A percentile compares a stretch with the other conserved stretches of the same genome.
Conservation (phyloP, 2,888 invertebrate species). For the Hofmannophila pseudospretella region DNA sequence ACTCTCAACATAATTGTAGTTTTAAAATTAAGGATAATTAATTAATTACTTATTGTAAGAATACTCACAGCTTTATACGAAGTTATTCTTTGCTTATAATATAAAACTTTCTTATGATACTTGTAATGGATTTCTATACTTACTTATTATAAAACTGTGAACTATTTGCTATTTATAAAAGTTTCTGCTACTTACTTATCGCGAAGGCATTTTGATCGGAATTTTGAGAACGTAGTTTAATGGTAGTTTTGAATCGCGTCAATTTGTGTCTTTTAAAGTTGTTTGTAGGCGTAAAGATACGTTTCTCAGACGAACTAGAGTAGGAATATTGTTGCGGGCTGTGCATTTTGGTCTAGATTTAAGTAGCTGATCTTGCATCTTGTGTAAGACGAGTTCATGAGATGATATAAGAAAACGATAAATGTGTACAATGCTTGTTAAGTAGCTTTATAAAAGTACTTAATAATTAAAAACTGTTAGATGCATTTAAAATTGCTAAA, state of each 20-base stretch:
- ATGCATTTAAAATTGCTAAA: not conserved
- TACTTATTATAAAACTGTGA: conserved; percentile 23
- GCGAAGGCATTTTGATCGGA: conserved; percentile 19
- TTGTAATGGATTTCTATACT: conserved; percentile 33
- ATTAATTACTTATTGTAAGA: conserved; percentile 31
- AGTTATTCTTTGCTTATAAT: conserved; percentile 46
- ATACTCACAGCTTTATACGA: conserved; percentile 42
- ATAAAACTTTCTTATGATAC: conserved; percentile 50
- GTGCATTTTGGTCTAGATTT: conserved; percentile 61
- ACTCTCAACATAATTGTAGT: conserved; percentile 48
- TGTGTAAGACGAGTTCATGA: conserved; percentile 11
- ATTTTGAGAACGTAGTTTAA: conserved; percentile 10
- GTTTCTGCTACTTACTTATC: conserved; percentile 31
- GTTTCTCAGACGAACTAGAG: conserved; percentile 50
- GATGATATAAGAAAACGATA: not conserved
- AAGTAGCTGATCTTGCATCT: conserved; percentile 46
- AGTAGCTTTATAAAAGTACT: too few species aligned
- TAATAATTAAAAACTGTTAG: not conserved
- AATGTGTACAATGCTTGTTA: not conserved
- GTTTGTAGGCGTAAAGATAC: conserved; percentile 43
- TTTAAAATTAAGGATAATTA: conserved; percentile 38
- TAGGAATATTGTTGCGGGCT: conserved; percentile 63
- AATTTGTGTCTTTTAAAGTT: conserved; percentile 49
- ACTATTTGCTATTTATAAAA: conserved; percentile 34
- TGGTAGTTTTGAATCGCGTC: conserved; percentile 47